Base-by-base conservation (phyloP, 2,797 vertebrate genomes). In the Neosalanx taihuensis region DNA sequence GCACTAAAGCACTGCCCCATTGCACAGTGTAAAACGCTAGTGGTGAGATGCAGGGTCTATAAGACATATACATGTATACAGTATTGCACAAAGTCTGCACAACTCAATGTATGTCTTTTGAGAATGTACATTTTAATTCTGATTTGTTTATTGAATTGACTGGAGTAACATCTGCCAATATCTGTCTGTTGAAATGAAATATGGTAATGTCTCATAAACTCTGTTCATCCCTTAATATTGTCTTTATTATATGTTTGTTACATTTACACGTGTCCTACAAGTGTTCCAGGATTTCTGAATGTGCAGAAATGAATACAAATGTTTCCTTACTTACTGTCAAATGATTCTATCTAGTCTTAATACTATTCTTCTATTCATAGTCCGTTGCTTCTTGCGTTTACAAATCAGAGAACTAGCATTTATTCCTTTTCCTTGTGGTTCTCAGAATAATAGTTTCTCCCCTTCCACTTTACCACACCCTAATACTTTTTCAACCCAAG, bases 71-170 rank as follows among this genome's bases (percentile, higher is more conserved):
- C 74, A 82, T 80, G 75, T 78, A 84, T 71, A 84, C 78, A 76
- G 73, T 82, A 82, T 76, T 76, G 79, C 81, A 87, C 85, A 85
- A 87, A 74, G 63, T 85, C 83, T 85, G 83, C 87, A 87, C 83
- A 88, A 84, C 76, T 80, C 72, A 57, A 81, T 87, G 79, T 85
- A 78, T 86, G 79, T 84, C 51, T 68, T 81, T 86, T 71, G 81
- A 82, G 82, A 86, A 87, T 88, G 84, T 87, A 83, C 68, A 79
- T 81, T 86, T 83, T 58, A 79, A 84, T 83, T 79, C 72, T 77
- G 76, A 79, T 78, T 85, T 83, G 79, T 86, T 84, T 76, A 76
- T 78, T 79, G 71, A 87, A 87, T 29, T 83, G 74, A 84, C 80
- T 46, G 70, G 65, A 76, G 70, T 67, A 78, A 79, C 68, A 83